Evolutionary conservation across 2,888 invertebrate species (phyloP).

Genomic region (Eupithecia inturbata): DNA sequence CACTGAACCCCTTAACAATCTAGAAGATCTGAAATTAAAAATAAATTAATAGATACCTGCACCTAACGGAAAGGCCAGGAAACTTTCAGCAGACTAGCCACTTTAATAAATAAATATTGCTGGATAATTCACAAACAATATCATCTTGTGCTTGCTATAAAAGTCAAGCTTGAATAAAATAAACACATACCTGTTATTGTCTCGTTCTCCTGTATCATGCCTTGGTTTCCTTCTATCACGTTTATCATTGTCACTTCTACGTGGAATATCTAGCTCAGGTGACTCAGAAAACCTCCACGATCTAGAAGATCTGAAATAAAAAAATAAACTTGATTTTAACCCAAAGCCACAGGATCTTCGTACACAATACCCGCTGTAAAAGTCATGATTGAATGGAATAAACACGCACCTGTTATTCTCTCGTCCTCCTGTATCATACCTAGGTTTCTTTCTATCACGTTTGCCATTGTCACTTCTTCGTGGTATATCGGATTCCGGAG

Average conservation of each 20-base stretch:
- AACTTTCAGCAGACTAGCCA: too few species aligned
- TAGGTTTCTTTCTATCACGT: background rate
- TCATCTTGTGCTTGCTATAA: background rate
- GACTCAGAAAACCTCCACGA: conserved; percentile 92
- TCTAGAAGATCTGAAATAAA: conserved; percentile 53
- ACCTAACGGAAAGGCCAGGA: too few species aligned
- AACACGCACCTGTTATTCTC: background rate
- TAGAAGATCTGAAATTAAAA: conserved; percentile 49
- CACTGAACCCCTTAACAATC: conserved; percentile 90
- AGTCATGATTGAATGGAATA: background rate
- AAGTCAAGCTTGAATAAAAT: background rate
- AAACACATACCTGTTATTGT: background rate
- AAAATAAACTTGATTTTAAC: background rate
- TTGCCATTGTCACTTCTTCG: conserved; percentile 35
- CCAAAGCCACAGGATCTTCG: background rate
- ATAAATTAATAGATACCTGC: background rate
- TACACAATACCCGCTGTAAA: background rate
- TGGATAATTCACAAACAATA: too few species aligned
- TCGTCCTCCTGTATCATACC: conserved; percentile 11
- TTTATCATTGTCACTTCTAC: conserved; percentile 31
- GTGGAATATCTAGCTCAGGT: conserved; percentile 81
- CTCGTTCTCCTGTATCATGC: background rate
- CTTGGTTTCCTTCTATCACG: background rate
- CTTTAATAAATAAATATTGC: too few species aligned
- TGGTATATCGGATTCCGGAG: conserved; percentile 83